phyloP scores from a whole-genome alignment of 2,797 vertebrate species.

The Dipus sagitta region DNA sequence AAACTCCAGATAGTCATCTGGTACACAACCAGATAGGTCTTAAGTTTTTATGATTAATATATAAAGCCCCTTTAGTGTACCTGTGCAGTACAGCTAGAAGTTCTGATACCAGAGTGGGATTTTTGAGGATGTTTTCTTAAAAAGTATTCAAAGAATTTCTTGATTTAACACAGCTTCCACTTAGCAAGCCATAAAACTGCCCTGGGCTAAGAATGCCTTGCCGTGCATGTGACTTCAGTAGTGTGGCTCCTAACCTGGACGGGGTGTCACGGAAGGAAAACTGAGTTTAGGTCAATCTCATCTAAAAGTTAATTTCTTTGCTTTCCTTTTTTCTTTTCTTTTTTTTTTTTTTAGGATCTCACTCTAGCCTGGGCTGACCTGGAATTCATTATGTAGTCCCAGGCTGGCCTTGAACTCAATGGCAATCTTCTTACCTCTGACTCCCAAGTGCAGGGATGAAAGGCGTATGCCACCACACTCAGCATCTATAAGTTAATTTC shows the following conservation, averaged over 20 bases:
- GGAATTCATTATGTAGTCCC: too few species aligned
- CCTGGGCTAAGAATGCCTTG: slow-evolving; percentile 3
- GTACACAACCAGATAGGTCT: background rate
- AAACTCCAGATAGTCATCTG: background rate
- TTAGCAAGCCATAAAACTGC: slow-evolving; percentile 12
- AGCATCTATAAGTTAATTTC: background rate
- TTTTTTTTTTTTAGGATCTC: too few species aligned
- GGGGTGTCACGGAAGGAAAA: slow-evolving; percentile 16
- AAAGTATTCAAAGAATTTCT: slow-evolving; percentile 42
- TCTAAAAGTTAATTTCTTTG: background rate
- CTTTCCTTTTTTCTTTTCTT: too few species aligned
- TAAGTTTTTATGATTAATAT: background rate
- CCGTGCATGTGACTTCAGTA: background rate
- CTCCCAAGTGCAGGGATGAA: too few species aligned
- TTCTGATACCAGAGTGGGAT: background rate
- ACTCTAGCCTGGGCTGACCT: too few species aligned
- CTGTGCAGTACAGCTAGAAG: background rate
- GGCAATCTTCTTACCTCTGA: too few species aligned
- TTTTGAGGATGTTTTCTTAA: slow-evolving; percentile 42
- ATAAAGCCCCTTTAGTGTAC: background rate
- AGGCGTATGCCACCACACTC: too few species aligned
- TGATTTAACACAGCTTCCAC: slow-evolving; percentile 23
- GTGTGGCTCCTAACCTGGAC: background rate
- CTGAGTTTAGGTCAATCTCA: slow-evolving; percentile 20
- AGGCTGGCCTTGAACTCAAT: too few species aligned